A percentile compares a stretch with the other conserved stretches of the same genome.
Conservation (phyloP, 2,888 invertebrate genomes). For the Erebia aethiops region DNA sequence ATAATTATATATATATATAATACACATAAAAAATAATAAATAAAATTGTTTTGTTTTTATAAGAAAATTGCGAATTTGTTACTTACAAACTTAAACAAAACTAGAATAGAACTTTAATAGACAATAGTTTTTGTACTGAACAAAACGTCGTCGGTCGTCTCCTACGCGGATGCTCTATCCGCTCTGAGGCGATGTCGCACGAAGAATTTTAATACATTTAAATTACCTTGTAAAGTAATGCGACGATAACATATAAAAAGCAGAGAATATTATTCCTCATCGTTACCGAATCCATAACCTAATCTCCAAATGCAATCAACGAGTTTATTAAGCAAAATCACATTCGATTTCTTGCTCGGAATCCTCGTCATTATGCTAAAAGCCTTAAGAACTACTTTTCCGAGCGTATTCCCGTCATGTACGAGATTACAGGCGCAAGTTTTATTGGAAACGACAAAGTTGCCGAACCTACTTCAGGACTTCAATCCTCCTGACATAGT, state of each 20-base stretch:
- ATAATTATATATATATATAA: too few species aligned
- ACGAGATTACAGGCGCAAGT: slow-evolving; percentile 52
- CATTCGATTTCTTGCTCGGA: not conserved
- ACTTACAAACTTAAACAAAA: too few species aligned
- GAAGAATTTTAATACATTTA: too few species aligned
- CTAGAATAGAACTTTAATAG: too few species aligned
- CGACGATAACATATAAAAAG: not conserved
- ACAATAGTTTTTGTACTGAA: too few species aligned
- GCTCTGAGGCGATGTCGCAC: too few species aligned
- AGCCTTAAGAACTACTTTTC: slow-evolving; percentile 24
- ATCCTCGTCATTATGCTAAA: slow-evolving; percentile 15
- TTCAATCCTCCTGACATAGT: slow-evolving; percentile 44
- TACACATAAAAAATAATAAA: too few species aligned
- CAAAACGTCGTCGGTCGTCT: too few species aligned
- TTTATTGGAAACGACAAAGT: slow-evolving; percentile 55
- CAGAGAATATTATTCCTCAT: not conserved
- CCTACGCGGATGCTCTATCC: too few species aligned
- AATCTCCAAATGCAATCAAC: not conserved
- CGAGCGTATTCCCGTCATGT: slow-evolving; percentile 45
- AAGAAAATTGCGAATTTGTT: too few species aligned
- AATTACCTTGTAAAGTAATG: too few species aligned
- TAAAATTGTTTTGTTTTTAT: too few species aligned
- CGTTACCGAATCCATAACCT: not conserved
- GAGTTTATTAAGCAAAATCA: not conserved
- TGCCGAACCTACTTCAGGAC: slow-evolving; percentile 48